These are phyloP conservation scores for Zaprionus africanus DNA, from an alignment of 1,140 invertebrate genomes.

Conservation along the genomic window DNA sequence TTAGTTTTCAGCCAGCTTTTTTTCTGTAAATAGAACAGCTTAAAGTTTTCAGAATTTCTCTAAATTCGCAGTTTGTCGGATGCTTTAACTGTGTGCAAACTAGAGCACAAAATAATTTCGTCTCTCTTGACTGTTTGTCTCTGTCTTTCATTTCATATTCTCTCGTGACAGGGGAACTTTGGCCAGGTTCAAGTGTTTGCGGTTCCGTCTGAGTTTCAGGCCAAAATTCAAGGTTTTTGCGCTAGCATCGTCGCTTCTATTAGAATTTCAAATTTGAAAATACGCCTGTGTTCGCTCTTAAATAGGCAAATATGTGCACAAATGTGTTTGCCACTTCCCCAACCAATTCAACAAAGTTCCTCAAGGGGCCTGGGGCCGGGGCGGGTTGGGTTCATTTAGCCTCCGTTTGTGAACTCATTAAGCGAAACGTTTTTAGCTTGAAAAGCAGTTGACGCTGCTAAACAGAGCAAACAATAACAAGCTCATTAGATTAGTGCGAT, in stretches of 20 bases:
- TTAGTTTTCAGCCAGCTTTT: neutral
- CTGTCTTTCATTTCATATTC: conserved; percentile 4
- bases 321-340: conserved; percentile 58
- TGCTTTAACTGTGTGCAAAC: neutral
- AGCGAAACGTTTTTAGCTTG: conserved; percentile 46
- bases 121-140: neutral
- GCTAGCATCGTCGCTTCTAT: conserved; percentile 51
- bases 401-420: conserved; percentile 54
- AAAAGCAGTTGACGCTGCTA: conserved; percentile 60
- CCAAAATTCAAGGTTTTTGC: conserved; percentile 46
- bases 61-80: neutral
- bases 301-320: conserved; percentile 74
- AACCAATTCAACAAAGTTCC: conserved; percentile 16
- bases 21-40: neutral
- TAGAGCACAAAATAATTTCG: conserved; percentile 5
- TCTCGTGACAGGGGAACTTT: conserved; percentile 24
- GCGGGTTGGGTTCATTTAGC: conserved; percentile 17
- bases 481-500: conserved; percentile 51
- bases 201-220: conserved; percentile 21
- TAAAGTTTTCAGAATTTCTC: neutral
- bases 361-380: neutral
- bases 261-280: conserved; percentile 36
- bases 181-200: conserved; percentile 55
- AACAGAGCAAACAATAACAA: conserved; percentile 57
- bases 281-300: conserved; percentile 45